Evolutionary conservation across 2,113 vertebrate species (phyloP).

Genomic region (Ctenodactylus gundi): DNA sequence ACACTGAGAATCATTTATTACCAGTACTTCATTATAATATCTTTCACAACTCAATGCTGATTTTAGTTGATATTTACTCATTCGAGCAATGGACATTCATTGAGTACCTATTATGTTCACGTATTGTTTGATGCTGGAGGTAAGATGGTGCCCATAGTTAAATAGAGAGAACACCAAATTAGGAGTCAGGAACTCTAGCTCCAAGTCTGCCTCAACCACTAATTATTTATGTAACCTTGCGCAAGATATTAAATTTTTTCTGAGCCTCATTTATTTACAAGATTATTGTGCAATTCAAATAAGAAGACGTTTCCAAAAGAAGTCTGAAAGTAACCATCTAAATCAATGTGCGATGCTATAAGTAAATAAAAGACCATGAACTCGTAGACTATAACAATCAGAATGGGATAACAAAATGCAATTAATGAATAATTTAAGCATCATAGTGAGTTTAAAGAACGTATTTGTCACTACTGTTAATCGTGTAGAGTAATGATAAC

Average conservation of each 20-base stretch:
- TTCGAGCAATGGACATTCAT: not conserved
- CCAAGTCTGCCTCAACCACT: not conserved
- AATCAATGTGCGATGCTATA: not conserved
- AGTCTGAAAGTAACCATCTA: slow-evolving; percentile 18
- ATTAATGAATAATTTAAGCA: slow-evolving; percentile 22
- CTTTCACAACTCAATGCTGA: slow-evolving; percentile 24
- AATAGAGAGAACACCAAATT: not conserved
- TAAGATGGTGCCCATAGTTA: not conserved
- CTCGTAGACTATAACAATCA: not conserved
- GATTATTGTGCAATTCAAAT: not conserved
- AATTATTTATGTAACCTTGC: not conserved
- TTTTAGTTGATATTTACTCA: slow-evolving; percentile 24
- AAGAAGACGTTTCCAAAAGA: not conserved
- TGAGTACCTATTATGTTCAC: not conserved
- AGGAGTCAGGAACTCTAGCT: not conserved
- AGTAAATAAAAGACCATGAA: not conserved
- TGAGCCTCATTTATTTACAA: slow-evolving; percentile 38
- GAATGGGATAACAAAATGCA: not conserved
- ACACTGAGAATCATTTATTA: slow-evolving; percentile 36
- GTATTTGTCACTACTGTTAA: not conserved
- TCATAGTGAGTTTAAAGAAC: not conserved
- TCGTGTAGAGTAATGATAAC: not conserved
- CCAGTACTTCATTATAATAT: slow-evolving; percentile 35
- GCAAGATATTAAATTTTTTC: slow-evolving; percentile 11
- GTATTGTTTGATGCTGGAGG: not conserved